These are phyloP conservation scores for Drosophila silvestris DNA, from an alignment of 2,888 invertebrate species.

Conservation along the genomic window DNA sequence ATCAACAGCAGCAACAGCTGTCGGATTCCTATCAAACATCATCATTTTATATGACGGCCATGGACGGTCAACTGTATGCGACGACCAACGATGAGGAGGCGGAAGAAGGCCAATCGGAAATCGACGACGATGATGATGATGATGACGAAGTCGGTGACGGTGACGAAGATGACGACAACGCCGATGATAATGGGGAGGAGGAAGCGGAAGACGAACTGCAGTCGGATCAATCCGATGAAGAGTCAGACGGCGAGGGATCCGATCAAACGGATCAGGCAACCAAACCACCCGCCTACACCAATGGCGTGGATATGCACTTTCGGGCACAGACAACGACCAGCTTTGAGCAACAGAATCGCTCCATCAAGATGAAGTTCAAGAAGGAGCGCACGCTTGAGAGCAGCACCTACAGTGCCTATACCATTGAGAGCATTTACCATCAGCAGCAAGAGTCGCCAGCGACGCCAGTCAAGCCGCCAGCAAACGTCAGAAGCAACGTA, in stretches of 20 bases:
- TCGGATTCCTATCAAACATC: slow-evolving; percentile 60
- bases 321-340: slow-evolving; percentile 80
- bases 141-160: slow-evolving; percentile 21
- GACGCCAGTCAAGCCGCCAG: slow-evolving; percentile 11
- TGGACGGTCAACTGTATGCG: slow-evolving; percentile 52
- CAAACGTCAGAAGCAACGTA: slow-evolving; percentile 18
- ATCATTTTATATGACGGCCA: slow-evolving; percentile 65
- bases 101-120: slow-evolving; percentile 15
- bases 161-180: slow-evolving; percentile 10
- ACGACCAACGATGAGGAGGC: slow-evolving; percentile 25
- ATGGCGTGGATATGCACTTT: slow-evolving; percentile 76
- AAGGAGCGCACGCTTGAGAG: slow-evolving; percentile 82
- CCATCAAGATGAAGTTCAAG: slow-evolving; percentile 85
- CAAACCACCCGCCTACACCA: slow-evolving; percentile 36
- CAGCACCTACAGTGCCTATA: slow-evolving; percentile 82
- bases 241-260: slow-evolving; percentile 42
- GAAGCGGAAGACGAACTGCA: slow-evolving; percentile 26
- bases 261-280: slow-evolving; percentile 34
- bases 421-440: slow-evolving; percentile 80
- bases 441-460: slow-evolving; percentile 63
- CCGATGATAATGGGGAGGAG: slow-evolving; percentile 19
- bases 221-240: slow-evolving; percentile 38
- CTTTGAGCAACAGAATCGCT: slow-evolving; percentile 83
- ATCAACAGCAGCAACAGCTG: slow-evolving; percentile 35
- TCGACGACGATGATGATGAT: slow-evolving; percentile 16